These are phyloP conservation scores for Drosophila santomea DNA, from an alignment of 1,140 invertebrate genomes.

Conservation along the genomic window DNA sequence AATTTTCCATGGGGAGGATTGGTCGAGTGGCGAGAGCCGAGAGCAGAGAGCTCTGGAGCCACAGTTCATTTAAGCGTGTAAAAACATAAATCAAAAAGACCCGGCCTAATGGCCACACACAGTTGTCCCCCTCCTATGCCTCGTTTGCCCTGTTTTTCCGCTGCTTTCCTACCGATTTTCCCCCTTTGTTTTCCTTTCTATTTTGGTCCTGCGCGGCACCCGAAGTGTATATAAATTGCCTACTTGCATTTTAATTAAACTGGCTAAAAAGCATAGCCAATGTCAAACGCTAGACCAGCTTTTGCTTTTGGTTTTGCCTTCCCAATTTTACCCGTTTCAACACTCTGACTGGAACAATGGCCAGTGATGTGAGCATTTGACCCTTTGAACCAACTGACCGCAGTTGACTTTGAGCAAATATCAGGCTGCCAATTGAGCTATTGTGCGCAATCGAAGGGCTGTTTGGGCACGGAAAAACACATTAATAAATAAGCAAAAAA, in stretches of 20 bases:
- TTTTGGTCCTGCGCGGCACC: slow-evolving; percentile 43
- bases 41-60: slow-evolving; percentile 40
- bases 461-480: too few species aligned
- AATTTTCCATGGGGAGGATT: slow-evolving; percentile 57
- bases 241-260: slow-evolving; percentile 84
- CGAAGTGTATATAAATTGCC: slow-evolving; percentile 82
- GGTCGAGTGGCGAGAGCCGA: slow-evolving; percentile 6
- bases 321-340: neutral
- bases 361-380: slow-evolving; percentile 68
- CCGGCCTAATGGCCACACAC: slow-evolving; percentile 68
- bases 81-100: slow-evolving; percentile 82
- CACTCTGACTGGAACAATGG: slow-evolving; percentile 52
- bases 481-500: too few species aligned
- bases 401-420: slow-evolving; percentile 74
- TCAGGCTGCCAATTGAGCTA: slow-evolving; percentile 33
- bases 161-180: slow-evolving; percentile 2
- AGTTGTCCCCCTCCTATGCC: slow-evolving; percentile 10
- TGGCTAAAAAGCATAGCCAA: slow-evolving; percentile 76
- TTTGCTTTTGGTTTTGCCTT: slow-evolving; percentile 28
- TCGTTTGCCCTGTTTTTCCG: slow-evolving; percentile 2
- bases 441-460: neutral
- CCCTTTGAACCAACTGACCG: slow-evolving; percentile 78
- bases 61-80: slow-evolving; percentile 81
- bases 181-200: slow-evolving; percentile 13
- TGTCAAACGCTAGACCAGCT: slow-evolving; percentile 69